A percentile compares a stretch with the other conserved stretches of the same genome.
phyloP scores from a whole-genome alignment of 2,113 vertebrate species.

The Lagopus muta region DNA sequence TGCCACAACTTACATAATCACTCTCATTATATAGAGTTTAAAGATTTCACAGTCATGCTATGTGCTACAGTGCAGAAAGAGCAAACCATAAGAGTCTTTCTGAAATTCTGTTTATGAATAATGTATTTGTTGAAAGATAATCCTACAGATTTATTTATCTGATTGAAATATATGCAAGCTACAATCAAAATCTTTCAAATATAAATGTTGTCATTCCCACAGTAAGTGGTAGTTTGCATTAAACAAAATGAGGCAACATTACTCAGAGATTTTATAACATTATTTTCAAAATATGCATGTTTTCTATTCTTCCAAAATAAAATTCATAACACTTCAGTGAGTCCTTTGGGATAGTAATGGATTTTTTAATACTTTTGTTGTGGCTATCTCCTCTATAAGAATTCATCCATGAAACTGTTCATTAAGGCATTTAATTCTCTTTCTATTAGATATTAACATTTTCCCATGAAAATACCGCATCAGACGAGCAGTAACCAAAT shows the following conservation, averaged over 20 bases:
- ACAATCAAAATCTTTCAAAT: not conserved
- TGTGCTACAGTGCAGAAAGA: not conserved
- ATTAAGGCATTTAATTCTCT: not conserved
- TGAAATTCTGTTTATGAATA: not conserved
- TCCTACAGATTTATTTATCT: not conserved
- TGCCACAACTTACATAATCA: not conserved
- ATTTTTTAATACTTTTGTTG: not conserved
- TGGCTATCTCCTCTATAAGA: not conserved
- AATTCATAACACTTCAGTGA: not conserved
- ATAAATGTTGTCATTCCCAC: not conserved
- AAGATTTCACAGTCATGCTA: not conserved
- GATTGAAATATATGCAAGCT: not conserved
- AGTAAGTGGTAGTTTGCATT: not conserved
- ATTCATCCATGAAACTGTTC: not conserved
- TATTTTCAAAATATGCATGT: not conserved
- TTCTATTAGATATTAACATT: not conserved
- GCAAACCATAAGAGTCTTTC: not conserved
- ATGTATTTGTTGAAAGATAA: not conserved
- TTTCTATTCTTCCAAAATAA: not conserved
- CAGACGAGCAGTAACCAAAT: not conserved
- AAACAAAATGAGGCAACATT: not conserved
- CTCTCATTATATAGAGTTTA: not conserved
- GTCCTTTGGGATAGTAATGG: not conserved
- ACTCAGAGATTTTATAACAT: not conserved
- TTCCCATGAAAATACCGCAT: not conserved